Evolutionary conservation across 2,797 vertebrate genomes (phyloP).

Genomic region (Megaceryle alcyon): DNA sequence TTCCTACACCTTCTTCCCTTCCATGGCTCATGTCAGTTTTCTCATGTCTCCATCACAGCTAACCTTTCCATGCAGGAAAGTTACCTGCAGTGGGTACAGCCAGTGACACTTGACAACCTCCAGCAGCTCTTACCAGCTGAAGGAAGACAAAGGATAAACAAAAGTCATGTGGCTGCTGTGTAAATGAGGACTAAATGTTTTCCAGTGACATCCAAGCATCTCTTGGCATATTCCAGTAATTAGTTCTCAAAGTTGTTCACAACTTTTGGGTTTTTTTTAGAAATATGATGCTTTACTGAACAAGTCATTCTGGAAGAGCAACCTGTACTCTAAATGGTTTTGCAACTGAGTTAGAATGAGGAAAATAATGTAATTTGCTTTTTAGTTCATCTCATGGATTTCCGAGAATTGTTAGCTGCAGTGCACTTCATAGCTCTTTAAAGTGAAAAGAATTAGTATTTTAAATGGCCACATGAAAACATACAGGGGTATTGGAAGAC

Average conservation of each 20-base stretch:
- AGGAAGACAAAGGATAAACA: neutral
- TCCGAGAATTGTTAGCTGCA: neutral
- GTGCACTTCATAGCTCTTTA: neutral
- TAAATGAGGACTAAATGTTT: neutral
- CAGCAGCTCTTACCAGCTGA: neutral
- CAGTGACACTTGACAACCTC: neutral
- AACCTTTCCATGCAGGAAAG: neutral
- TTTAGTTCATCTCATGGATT: neutral
- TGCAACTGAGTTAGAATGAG: neutral
- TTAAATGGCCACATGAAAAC: neutral
- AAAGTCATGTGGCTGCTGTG: neutral
- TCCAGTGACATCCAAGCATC: neutral
- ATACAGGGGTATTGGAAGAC: neutral
- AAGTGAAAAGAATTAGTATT: neutral
- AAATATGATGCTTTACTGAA: neutral
- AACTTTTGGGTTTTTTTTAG: neutral
- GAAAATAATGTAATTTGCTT: neutral
- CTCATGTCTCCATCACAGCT: neutral
- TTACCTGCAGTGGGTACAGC: neutral
- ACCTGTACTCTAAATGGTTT: neutral
- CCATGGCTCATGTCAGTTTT: neutral
- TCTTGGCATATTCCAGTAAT: neutral
- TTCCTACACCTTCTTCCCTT: neutral
- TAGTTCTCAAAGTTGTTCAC: neutral
- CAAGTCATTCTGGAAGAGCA: neutral